phyloP scores from a whole-genome alignment of 2,113 vertebrate species.

The Oceanites oceanicus region DNA sequence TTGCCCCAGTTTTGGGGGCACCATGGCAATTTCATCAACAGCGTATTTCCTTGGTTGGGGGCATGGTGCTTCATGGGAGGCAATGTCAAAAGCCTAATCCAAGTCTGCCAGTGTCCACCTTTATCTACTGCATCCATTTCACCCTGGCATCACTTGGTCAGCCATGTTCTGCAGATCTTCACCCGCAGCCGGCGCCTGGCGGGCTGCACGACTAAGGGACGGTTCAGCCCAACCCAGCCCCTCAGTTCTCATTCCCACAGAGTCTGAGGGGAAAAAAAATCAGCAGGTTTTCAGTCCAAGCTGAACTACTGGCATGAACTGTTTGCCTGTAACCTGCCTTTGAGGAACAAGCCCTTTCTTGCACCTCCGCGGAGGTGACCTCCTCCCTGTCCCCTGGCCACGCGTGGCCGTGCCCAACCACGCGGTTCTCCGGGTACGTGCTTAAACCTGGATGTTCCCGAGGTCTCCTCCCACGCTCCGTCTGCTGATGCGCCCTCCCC shows the following conservation, averaged over 20 bases:
- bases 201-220: fast-evolving
- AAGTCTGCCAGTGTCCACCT: not conserved
- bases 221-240: not conserved
- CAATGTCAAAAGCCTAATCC: not conserved
- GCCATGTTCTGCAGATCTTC: not conserved
- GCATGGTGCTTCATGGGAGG: not conserved
- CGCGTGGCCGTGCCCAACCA: not conserved
- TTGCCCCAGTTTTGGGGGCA: not conserved
- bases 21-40: not conserved
- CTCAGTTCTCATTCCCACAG: not conserved
- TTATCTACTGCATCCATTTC: too few species aligned
- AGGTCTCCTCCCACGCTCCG: not conserved
- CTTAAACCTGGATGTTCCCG: not conserved
- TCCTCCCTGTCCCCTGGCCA: not conserved
- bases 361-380: too few species aligned
- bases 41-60: not conserved
- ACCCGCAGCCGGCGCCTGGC: fast-evolving
- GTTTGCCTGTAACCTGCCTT: not conserved
- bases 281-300: not conserved
- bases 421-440: too few species aligned
- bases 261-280: not conserved
- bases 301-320: too few species aligned
- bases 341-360: too few species aligned
- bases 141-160: not conserved
- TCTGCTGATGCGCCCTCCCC: fast-evolving